Conservation (phyloP, 1,140 invertebrate species). For the Zelostemma sp. region DNA sequence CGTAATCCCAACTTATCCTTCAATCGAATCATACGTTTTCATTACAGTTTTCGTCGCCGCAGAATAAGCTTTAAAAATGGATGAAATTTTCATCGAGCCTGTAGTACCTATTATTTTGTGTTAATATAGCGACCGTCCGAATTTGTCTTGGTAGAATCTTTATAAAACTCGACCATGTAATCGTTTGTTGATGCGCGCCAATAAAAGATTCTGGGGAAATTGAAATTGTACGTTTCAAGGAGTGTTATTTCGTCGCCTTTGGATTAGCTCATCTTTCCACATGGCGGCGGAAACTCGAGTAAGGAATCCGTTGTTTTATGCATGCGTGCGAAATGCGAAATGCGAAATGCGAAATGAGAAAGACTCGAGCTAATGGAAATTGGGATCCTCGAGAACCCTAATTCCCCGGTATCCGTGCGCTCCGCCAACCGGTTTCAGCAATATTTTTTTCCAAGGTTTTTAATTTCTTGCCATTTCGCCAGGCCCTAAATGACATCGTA, state of each 20-base stretch:
- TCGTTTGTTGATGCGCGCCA: too few relatives aligned
- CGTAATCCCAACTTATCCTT: conserved; percentile 62
- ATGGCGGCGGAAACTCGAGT: conserved; percentile 38
- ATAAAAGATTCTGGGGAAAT: too few relatives aligned
- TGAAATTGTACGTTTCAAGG: too few relatives aligned
- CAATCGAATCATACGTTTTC: conserved; percentile 49
- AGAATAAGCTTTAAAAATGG: too few relatives aligned
- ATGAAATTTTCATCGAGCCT: too few relatives aligned
- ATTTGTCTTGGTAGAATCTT: too few relatives aligned
- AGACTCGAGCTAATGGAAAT: conserved; percentile 43
- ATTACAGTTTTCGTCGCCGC: conserved; percentile 57
- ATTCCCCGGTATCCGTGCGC: conserved; percentile 29
- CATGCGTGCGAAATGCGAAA: conserved; percentile 30
- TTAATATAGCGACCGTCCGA: too few relatives aligned
- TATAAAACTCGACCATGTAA: too few relatives aligned
- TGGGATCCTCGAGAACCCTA: conserved; percentile 29
- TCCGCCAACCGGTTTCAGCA: conserved; percentile 32
- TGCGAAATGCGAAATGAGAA: too few relatives aligned
- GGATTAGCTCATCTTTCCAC: conserved; percentile 20
- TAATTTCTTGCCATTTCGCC: conserved; percentile 18
- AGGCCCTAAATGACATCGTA: conserved; percentile 8
- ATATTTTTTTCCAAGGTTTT: conserved; percentile 22
- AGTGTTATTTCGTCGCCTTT: conserved; percentile 34
- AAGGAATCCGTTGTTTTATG: conserved; percentile 41
- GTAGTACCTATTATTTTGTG: too few relatives aligned